Evolutionary conservation across 2,113 vertebrate species (phyloP).

Genomic region (Larimichthys polyactis): DNA sequence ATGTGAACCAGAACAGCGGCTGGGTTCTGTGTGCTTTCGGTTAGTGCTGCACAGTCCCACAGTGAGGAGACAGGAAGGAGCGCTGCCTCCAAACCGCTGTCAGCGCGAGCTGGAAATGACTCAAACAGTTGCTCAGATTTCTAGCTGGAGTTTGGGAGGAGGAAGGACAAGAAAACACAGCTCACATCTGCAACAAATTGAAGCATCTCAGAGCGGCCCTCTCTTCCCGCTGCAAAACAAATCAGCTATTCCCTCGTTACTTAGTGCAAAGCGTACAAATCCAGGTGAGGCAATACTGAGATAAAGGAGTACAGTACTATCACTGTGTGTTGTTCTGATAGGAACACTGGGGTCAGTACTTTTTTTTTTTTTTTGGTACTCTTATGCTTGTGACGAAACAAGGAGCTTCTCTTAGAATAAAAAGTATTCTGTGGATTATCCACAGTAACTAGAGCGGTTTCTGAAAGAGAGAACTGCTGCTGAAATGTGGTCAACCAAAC

Average conservation of each 20-base stretch:
- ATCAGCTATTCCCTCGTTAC: neutral
- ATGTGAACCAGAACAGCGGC: neutral
- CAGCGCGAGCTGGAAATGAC: constrained; percentile 56
- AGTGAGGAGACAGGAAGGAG: constrained; percentile 52
- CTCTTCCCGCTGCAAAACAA: constrained; percentile 21
- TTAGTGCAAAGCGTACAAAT: neutral
- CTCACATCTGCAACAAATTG: constrained; percentile 70
- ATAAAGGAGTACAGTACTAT: neutral
- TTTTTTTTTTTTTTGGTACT: too few relatives aligned
- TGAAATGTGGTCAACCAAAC: too few relatives aligned
- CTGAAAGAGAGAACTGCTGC: too few relatives aligned
- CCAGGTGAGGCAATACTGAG: neutral
- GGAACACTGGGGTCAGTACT: too few relatives aligned
- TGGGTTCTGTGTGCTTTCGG: neutral
- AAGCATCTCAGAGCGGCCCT: neutral
- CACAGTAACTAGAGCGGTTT: too few relatives aligned
- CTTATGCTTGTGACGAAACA: too few relatives aligned
- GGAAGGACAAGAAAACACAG: constrained; percentile 45
- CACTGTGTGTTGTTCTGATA: too few relatives aligned
- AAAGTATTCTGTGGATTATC: too few relatives aligned
- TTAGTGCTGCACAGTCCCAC: constrained; percentile 17
- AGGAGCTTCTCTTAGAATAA: too few relatives aligned
- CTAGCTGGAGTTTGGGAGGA: constrained; percentile 41
- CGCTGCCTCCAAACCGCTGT: constrained; percentile 65
- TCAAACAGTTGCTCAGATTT: constrained; percentile 67